A percentile compares a stretch with the other conserved stretches of the same genome.
Conservation (phyloP, 1,140 invertebrate genomes). For the Orchesella cincta region DNA sequence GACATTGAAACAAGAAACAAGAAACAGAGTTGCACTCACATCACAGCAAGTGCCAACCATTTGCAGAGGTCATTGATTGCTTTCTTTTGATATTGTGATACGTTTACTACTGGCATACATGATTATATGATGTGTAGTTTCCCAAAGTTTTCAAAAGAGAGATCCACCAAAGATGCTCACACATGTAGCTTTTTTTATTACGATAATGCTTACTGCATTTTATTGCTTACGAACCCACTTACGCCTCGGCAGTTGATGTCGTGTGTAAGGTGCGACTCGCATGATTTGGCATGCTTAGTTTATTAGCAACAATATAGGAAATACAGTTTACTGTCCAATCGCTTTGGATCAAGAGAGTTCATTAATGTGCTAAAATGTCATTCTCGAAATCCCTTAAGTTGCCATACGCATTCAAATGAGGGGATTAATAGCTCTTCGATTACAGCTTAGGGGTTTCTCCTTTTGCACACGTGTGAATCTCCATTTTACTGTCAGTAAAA, state of each 20-base stretch:
- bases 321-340: no score
- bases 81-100: constrained; percentile 3
- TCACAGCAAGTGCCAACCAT: neutral
- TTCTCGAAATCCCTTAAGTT: no score
- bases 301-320: neutral
- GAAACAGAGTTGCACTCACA: neutral
- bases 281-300: neutral
- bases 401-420: no score
- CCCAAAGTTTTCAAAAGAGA: neutral
- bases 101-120: neutral
- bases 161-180: neutral
- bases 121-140: neutral
- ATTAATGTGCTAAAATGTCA: no score
- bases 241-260: neutral
- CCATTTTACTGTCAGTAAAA: no score
- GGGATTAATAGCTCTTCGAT: no score
- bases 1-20: neutral
- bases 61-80: constrained; percentile 21
- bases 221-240: neutral
- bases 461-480: no score
- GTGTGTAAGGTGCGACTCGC: neutral
- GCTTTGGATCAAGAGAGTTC: no score
- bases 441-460: no score
- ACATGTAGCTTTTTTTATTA: neutral
- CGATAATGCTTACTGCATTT: neutral